A percentile compares a stretch with the other conserved stretches of the same genome.
These are phyloP conservation scores for Myotis myotis DNA, from an alignment of 2,797 vertebrate genomes.

Conservation along the genomic window DNA sequence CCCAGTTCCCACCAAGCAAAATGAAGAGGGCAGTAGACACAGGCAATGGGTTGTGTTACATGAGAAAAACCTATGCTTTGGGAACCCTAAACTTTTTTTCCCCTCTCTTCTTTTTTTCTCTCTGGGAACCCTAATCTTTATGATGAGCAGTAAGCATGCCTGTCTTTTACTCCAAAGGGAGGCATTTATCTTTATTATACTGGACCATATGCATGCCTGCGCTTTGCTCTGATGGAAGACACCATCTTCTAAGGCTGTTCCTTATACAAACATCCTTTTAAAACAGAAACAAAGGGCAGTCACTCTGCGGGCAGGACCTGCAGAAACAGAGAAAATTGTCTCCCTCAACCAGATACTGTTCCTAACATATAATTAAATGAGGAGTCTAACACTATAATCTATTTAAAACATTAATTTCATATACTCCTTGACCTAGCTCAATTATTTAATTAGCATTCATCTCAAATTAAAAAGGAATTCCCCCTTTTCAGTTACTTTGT, in stretches of 20 bases:
- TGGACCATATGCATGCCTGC: not conserved
- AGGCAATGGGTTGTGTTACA: not conserved
- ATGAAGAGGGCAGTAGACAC: not conserved
- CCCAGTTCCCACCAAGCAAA: not conserved
- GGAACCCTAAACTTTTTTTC: not conserved
- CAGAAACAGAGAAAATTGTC: slow-evolving; percentile 31
- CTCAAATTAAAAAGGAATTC: slow-evolving; percentile 13
- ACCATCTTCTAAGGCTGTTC: slow-evolving; percentile 10
- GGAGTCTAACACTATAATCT: not conserved
- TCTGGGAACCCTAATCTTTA: slow-evolving; percentile 34
- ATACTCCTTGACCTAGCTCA: not conserved
- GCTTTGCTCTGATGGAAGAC: not conserved
- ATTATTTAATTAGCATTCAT: slow-evolving; percentile 14
- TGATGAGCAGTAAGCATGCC: not conserved
- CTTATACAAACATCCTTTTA: slow-evolving; percentile 26
- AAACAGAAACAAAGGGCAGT: slow-evolving; percentile 54
- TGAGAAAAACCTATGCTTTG: not conserved
- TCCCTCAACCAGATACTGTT: not conserved
- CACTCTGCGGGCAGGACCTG: not conserved
- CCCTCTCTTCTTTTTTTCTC: not conserved
- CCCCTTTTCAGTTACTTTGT: not conserved
- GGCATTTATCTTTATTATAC: not conserved
- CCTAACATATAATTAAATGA: not conserved
- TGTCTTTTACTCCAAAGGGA: not conserved
- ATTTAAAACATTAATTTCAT: not conserved